Percentiles rank a stretch among this genome's conserved stretches.
These are phyloP conservation scores for Decapterus maruadsi DNA, from an alignment of 2,797 vertebrate species.

Conservation along the genomic window DNA sequence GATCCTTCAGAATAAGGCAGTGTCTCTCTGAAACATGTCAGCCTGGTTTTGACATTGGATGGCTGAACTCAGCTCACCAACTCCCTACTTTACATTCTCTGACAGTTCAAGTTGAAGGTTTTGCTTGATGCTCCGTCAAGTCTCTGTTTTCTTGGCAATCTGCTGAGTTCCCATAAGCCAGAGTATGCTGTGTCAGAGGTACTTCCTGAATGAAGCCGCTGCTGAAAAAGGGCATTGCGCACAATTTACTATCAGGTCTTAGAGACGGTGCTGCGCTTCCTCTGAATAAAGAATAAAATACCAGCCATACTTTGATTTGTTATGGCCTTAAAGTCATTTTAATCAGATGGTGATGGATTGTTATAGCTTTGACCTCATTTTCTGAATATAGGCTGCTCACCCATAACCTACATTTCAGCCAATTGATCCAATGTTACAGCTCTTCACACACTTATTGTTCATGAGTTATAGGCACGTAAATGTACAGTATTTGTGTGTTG, in stretches of 20 bases:
- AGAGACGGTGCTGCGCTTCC: slow-evolving; percentile 20
- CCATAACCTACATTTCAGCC: slow-evolving; percentile 47
- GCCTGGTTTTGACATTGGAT: slow-evolving; percentile 50
- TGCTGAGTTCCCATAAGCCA: slow-evolving; percentile 61
- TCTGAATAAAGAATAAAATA: slow-evolving; percentile 42
- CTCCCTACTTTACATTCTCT: slow-evolving; percentile 60
- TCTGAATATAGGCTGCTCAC: slow-evolving; percentile 36
- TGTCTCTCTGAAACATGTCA: slow-evolving; percentile 47
- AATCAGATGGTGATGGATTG: slow-evolving; percentile 38
- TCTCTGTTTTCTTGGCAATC: slow-evolving; percentile 65
- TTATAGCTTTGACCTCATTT: slow-evolving; percentile 53
- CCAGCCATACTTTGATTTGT: slow-evolving; percentile 31
- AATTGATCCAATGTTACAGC: slow-evolving; percentile 36
- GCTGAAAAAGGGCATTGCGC: slow-evolving; percentile 9
- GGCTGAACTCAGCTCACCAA: slow-evolving; percentile 53
- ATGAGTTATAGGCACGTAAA: slow-evolving; percentile 31
- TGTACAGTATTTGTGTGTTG: slow-evolving; percentile 22
- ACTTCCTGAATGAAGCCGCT: slow-evolving; percentile 59
- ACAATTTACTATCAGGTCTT: slow-evolving; percentile 30
- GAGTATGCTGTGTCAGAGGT: slow-evolving; percentile 70
- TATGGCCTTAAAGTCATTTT: slow-evolving; percentile 32
- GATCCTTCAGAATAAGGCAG: slow-evolving; percentile 32
- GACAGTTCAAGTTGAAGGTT: slow-evolving; percentile 60
- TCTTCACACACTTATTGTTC: slow-evolving; percentile 26
- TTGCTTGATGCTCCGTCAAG: slow-evolving; percentile 62